Evolutionary conservation across 2,113 vertebrate species (phyloP), one percentile per base, ranked within the genome.

Genomic region (Orycteropus afer): DNA sequence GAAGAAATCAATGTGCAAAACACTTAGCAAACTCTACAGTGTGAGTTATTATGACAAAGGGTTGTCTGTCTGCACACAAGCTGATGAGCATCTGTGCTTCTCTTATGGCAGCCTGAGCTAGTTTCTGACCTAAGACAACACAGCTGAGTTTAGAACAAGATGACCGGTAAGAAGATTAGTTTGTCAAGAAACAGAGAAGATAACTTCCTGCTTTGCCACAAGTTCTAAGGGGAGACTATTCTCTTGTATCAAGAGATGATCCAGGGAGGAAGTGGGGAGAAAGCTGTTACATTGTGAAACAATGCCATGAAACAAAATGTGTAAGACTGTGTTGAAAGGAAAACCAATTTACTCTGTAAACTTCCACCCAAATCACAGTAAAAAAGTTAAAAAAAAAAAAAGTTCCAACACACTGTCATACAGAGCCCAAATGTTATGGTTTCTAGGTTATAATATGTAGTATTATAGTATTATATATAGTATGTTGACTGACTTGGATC

Each of bases 391-490:
- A n/a, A n/a, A n/a, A n/a, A n/a, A n/a, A n/a, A n/a, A n/a, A n/a
- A n/a, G n/a, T n/a, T n/a, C n/a, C n/a, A n/a, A n/a, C n/a, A n/a
- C 2, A 23, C 5, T 42, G 89, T 34, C 61, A 69, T 45, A 18
- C 13, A 40, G 18, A 12, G 37, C 27, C 53, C 7, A 25, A 1
- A 40, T 7, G 6, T 18, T 22, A 22, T 22, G 59, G 20, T 32
- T 79, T 79, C 67, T 34, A 22, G 47, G 40, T 45, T 45, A 81
- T 27, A 1, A 2, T 3, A 23, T 7, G 23, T 29, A 18, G 3
- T n/a, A n/a, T n/a, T n/a, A n/a, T n/a, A n/a, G n/a, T 45, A 81
- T 27, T 0, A 2, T 3, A 23, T 7, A 20, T 29, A 18, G 3
- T 49, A 6, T 69, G 42, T 18, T 74, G 59, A 53, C 2, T 27